phyloP scores from a whole-genome alignment of 2,888 invertebrate species.

The Diplazon laetatorius region DNA sequence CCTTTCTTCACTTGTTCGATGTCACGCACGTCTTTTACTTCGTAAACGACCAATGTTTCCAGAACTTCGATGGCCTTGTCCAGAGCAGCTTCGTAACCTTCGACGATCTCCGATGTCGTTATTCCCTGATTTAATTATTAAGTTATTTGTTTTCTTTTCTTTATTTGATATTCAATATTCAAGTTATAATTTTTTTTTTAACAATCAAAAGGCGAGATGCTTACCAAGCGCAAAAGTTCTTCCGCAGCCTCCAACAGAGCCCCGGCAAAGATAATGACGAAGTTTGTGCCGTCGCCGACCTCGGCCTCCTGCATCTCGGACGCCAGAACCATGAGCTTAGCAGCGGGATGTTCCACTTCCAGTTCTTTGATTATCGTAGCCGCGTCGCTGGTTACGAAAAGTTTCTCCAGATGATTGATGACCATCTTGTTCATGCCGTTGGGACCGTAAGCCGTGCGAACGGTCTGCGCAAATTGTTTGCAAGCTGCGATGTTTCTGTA shows the following conservation, averaged over 20 bases:
- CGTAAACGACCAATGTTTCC: constrained; percentile 90
- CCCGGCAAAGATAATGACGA: constrained; percentile 97
- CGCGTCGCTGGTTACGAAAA: constrained; percentile 99
- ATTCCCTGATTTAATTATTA: constrained; percentile 86
- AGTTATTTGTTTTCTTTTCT: constrained; percentile 10
- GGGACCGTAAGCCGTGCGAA: constrained; percentile 98
- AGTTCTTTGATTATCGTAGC: constrained; percentile 98
- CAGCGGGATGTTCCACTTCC: constrained; percentile 99
- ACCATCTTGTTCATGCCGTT: constrained; percentile 99
- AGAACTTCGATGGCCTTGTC: constrained; percentile 95
- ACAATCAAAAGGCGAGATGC: constrained; percentile 15
- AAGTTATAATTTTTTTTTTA: neutral
- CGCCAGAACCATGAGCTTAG: constrained; percentile 96
- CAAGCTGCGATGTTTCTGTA: constrained; percentile 97
- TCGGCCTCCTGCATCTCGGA: constrained; percentile 99
- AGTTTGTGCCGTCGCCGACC: constrained; percentile 99
- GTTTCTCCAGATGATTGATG: constrained; percentile 98
- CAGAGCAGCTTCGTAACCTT: constrained; percentile 96
- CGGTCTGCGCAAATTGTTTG: constrained; percentile 96
- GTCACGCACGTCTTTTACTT: constrained; percentile 88
- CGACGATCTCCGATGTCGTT: constrained; percentile 97
- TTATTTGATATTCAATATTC: neutral
- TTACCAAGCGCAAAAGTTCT: constrained; percentile 92
- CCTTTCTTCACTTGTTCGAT: constrained; percentile 88
- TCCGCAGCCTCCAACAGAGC: constrained; percentile 96